phyloP scores from a whole-genome alignment of 2,888 invertebrate species.

The Amblyteles armatorius region DNA sequence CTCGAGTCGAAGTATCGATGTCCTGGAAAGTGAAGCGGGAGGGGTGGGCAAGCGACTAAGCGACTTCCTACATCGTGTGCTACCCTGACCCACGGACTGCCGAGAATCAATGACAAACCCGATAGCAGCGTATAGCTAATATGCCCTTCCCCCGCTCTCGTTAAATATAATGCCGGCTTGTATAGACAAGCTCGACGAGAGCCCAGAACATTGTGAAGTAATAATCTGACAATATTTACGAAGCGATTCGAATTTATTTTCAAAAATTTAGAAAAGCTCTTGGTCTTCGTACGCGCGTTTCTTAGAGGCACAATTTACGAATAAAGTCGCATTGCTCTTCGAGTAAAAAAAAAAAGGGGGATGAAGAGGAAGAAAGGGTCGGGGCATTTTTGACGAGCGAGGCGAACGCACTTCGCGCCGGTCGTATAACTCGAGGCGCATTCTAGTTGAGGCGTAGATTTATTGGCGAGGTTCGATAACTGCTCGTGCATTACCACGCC shows the following conservation, averaged over 20 bases:
- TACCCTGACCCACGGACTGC: conserved; percentile 76
- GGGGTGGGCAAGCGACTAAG: conserved; percentile 56
- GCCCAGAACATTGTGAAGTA: too few relatives aligned
- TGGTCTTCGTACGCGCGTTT: background rate
- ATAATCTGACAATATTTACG: background rate
- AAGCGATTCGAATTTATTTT: background rate
- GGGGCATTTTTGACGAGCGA: conserved; percentile 68
- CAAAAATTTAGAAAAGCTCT: conserved; percentile 18
- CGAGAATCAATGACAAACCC: conserved; percentile 81
- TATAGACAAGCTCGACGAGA: conserved; percentile 1
- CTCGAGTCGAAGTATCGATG: conserved; percentile 77
- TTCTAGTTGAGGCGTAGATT: conserved; percentile 83
- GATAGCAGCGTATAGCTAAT: conserved; percentile 65
- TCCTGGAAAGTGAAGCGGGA: conserved; percentile 73
- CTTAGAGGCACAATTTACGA: conserved; percentile 9
- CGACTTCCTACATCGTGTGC: conserved; percentile 79
- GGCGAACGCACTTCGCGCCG: conserved; percentile 69
- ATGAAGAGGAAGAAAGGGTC: conserved; percentile 16
- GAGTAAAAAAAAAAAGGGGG: background rate
- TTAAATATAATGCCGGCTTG: background rate
- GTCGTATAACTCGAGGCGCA: conserved; percentile 77
- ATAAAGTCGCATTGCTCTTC: conserved; percentile 31
- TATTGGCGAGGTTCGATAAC: conserved; percentile 83
- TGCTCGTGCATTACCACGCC: conserved; percentile 83
- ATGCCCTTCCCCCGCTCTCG: background rate